phyloP scores from a whole-genome alignment of 2,797 vertebrate species.

The Aulostomus chinensis region DNA sequence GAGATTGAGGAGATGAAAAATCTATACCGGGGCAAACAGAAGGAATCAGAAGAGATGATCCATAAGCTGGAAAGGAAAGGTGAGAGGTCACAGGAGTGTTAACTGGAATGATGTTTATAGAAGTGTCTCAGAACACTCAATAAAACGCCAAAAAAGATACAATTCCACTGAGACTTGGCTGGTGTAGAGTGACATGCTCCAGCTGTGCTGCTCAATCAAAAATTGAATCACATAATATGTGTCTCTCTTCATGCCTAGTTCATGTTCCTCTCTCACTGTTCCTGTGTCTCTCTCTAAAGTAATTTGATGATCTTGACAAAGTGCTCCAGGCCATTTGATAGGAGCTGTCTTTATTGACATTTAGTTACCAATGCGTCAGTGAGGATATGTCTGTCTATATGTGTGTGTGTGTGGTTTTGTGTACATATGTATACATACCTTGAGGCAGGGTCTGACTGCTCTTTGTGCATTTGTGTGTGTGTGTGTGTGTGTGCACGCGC shows the following conservation, averaged over 20 bases:
- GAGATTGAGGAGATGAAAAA: conserved; percentile 91
- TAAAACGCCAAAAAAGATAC: conserved; percentile 48
- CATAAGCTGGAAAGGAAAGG: conserved; percentile 93
- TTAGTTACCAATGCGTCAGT: conserved; percentile 36
- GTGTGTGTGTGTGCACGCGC: not conserved
- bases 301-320: conserved; percentile 18
- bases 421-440: conserved; percentile 35
- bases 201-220: conserved; percentile 60
- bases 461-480: conserved; percentile 17
- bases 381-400: conserved; percentile 1
- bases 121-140: conserved; percentile 66
- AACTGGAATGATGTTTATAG: conserved; percentile 65
- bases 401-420: conserved; percentile 15
- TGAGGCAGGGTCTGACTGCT: conserved; percentile 47
- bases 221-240: conserved; percentile 25
- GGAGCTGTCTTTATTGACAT: conserved; percentile 35
- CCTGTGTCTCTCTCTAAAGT: conserved; percentile 10
- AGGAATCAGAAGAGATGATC: conserved; percentile 86
- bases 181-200: conserved; percentile 58
- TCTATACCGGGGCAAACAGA: conserved; percentile 84
- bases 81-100: conserved; percentile 66
- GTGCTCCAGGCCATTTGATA: conserved; percentile 14
- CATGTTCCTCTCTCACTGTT: not conserved
- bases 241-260: conserved; percentile 7
- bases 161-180: conserved; percentile 11